Evolutionary conservation across 1,140 invertebrate species (phyloP), one percentile per base, ranked within the genome.

Genomic region (Octopus bimaculoides): DNA sequence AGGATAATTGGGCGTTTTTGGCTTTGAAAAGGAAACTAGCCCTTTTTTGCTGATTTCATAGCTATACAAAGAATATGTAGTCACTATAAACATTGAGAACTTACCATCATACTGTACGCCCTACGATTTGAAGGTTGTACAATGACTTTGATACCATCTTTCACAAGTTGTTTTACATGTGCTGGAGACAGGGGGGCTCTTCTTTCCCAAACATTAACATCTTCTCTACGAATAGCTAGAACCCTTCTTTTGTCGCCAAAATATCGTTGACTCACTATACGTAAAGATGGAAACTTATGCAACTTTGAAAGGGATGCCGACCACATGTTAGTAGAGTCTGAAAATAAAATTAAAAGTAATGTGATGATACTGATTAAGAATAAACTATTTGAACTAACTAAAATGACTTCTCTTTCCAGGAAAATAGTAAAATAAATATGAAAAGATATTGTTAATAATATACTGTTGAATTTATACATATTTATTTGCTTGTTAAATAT

Each of bases 121-220:
- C 98, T 91, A 84, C 98, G 91, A 90, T 99, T 99, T 54, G 97
- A 98, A 0, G 98, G 98, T 88, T 99, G 98, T 0, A 99, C 97
- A 14, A 99, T 94, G 41, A 99, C 97, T 90, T 96, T 97, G 12
- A 97, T 93, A 5, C 97, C 97, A 77, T 89, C 84, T 81, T 94
- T 92, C 9, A 96, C 94, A 76, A 99, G 90, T 84, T 94, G 94
- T 79, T 94, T 93, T 0, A 99, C 98, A 87, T 99, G 97, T 6
- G 92, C 89, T 0, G 98, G 98, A 0, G 96, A 94, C 66, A 99
- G 93, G 0, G 98, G 96, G 0, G 98, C 98, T 82, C 98, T 91
- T 85, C 98, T 91, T 90, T 99, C 98, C 98, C 98, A 99, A 86
- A 98, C 96, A 86, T 96, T 97, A 86, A 98, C 96, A 88, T 98